A percentile compares a stretch with the other conserved stretches of the same genome.
Evolutionary conservation across 2,888 invertebrate species (phyloP).

Genomic region (Spisula subtruncata): DNA sequence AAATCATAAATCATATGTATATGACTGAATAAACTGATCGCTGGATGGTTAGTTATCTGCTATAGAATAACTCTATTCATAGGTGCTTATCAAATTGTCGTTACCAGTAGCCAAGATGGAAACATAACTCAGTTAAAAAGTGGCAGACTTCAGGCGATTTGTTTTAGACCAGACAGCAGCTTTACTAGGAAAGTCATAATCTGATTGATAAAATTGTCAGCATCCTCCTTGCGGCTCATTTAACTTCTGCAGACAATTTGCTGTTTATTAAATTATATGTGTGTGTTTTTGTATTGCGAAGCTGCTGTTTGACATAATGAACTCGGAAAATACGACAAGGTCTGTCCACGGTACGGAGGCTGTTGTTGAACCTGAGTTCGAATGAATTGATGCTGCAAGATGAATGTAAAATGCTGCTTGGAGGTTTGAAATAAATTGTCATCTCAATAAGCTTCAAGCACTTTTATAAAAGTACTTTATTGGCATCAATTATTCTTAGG

Average conservation of each 20-base stretch:
- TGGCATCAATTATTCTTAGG: too few relatives aligned
- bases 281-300: too few relatives aligned
- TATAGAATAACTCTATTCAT: background rate
- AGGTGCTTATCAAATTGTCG: background rate
- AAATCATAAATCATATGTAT: background rate
- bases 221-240: background rate
- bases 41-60: background rate
- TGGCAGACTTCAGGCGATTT: background rate
- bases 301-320: background rate
- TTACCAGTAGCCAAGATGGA: background rate
- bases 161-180: background rate
- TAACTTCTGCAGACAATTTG: constrained; percentile 14
- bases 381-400: too few relatives aligned
- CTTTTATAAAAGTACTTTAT: too few relatives aligned
- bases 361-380: too few relatives aligned
- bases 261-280: background rate
- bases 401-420: too few relatives aligned
- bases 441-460: too few relatives aligned
- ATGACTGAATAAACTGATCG: background rate
- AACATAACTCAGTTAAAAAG: background rate
- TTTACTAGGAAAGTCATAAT: constrained; percentile 12
- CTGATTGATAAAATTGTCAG: background rate
- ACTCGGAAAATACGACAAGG: background rate
- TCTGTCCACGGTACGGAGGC: too few relatives aligned
- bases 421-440: too few relatives aligned